A percentile compares a stretch with the other conserved stretches of the same genome.
Evolutionary conservation across 2,797 vertebrate species (phyloP).

Genomic region (Scleropages formosus): DNA sequence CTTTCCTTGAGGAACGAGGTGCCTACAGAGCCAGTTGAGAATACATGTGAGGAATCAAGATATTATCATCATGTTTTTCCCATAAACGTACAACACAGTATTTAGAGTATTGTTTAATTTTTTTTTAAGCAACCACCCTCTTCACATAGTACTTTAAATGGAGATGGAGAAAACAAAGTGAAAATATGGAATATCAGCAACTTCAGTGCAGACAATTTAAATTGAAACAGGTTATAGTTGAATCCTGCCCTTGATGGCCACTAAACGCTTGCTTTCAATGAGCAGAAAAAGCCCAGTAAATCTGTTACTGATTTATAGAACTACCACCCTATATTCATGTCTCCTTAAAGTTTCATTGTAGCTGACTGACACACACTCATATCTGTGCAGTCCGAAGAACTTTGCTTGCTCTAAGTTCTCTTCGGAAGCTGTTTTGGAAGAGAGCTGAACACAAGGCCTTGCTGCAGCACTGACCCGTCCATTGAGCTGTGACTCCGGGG

Average conservation of each 20-base stretch:
- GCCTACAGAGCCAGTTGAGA: conserved; percentile 51
- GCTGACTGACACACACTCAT: not conserved
- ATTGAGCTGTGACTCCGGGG: conserved; percentile 68
- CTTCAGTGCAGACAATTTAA: not conserved
- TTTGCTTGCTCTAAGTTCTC: not conserved
- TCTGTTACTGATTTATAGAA: not conserved
- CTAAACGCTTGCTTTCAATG: not conserved
- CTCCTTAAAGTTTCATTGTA: not conserved
- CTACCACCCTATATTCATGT: not conserved
- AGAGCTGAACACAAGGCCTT: not conserved
- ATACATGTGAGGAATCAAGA: not conserved
- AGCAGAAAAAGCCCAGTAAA: not conserved
- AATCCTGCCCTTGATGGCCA: not conserved
- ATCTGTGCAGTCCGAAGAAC: not conserved
- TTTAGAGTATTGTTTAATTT: not conserved
- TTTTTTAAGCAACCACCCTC: not conserved
- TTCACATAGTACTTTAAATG: not conserved
- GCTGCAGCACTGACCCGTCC: conserved; percentile 69
- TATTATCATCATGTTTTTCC: not conserved
- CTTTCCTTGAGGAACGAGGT: conserved; percentile 75
- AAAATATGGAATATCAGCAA: not conserved
- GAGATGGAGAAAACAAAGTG: not conserved
- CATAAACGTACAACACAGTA: not conserved
- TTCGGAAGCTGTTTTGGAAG: not conserved
- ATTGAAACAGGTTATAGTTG: not conserved